phyloP scores from a whole-genome alignment of 1,140 invertebrate genomes.

The Formica exsecta region DNA sequence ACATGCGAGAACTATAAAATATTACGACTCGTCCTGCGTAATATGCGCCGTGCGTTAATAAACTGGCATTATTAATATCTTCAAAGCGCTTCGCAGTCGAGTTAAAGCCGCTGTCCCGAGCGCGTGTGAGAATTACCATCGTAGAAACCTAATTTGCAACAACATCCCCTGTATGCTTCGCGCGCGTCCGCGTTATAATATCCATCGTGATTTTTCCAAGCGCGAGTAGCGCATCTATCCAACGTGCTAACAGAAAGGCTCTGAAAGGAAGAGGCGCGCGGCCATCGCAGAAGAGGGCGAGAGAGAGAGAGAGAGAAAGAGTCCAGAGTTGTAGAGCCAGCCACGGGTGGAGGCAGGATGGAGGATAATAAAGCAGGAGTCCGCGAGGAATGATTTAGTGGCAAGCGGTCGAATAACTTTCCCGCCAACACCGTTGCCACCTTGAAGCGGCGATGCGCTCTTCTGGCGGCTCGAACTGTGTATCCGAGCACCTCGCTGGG shows the following conservation, averaged over 20 bases:
- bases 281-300: constrained; percentile 24
- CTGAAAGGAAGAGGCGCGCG: constrained; percentile 18
- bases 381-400: constrained; percentile 83
- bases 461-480: constrained; percentile 26
- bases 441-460: constrained; percentile 78
- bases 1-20: constrained; percentile 49
- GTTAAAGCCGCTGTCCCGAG: constrained; percentile 30
- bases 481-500: not conserved
- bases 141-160: constrained; percentile 59
- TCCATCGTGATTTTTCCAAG: constrained; percentile 49
- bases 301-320: constrained; percentile 41
- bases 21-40: constrained; percentile 46
- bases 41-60: constrained; percentile 54
- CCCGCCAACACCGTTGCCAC: constrained; percentile 84
- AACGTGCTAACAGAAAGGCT: constrained; percentile 37
- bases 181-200: constrained; percentile 27
- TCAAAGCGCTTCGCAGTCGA: constrained; percentile 39
- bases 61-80: constrained; percentile 58
- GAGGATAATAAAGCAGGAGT: constrained; percentile 83
- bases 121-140: constrained; percentile 47
- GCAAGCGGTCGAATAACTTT: constrained; percentile 82
- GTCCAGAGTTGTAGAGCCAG: constrained; percentile 15
- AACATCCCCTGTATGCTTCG: constrained; percentile 31
- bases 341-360: constrained; percentile 67
- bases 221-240: constrained; percentile 36